A percentile compares a stretch with the other conserved stretches of the same genome.
phyloP scores from a whole-genome alignment of 2,888 invertebrate species.

The Tupiocoris notatus region DNA sequence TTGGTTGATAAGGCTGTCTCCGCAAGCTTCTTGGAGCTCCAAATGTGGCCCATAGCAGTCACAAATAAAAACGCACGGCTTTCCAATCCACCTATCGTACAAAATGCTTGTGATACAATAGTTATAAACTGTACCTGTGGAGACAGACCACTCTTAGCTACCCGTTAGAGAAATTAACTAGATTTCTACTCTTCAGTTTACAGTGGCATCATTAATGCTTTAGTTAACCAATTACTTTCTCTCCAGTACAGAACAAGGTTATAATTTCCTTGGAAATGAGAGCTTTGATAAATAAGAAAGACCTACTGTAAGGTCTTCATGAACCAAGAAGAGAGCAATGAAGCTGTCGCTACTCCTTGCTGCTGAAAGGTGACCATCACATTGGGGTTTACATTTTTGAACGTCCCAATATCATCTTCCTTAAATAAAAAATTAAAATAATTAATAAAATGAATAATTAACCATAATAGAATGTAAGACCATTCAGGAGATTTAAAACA shows the following conservation, averaged over 20 bases:
- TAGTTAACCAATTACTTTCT: no score
- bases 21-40: slow-evolving; percentile 4
- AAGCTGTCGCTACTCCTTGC: slow-evolving; percentile 26
- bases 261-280: no score
- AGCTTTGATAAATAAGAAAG: no score
- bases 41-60: slow-evolving; percentile 45
- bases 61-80: slow-evolving; percentile 33
- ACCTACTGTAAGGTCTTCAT: background rate
- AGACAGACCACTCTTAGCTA: no score
- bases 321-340: slow-evolving; percentile 37
- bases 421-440: no score
- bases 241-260: no score
- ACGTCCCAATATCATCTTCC: slow-evolving; percentile 1
- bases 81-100: background rate
- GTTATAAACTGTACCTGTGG: no score
- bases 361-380: background rate
- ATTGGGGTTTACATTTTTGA: background rate
- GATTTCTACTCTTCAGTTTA: no score
- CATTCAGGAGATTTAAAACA: background rate
- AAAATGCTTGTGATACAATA: background rate
- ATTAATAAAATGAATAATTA: no score
- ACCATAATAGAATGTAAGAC: no score
- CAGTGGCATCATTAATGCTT: no score
- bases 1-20: background rate
- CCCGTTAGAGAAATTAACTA: no score